phyloP scores from a whole-genome alignment of 1,140 invertebrate genomes.

The Bombus soroeensis region DNA sequence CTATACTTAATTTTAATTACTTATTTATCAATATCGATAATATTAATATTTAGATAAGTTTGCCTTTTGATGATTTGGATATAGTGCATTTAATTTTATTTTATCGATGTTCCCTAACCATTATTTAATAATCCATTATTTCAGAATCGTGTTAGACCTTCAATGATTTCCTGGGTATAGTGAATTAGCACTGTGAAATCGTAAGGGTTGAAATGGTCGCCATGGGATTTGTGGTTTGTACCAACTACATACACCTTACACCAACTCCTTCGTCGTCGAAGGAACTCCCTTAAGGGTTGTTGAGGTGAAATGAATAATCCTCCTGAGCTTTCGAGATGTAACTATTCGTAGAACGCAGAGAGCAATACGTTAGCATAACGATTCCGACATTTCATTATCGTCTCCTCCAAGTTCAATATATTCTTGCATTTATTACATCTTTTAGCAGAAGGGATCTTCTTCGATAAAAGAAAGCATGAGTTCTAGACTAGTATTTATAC shows the following conservation, averaged over 20 bases:
- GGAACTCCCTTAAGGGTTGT: slow-evolving; percentile 64
- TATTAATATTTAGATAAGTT: too few species aligned
- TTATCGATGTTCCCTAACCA: neutral
- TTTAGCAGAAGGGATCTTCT: neutral
- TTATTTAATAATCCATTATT: slow-evolving; percentile 2
- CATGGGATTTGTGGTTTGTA: slow-evolving; percentile 55
- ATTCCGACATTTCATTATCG: slow-evolving; percentile 36
- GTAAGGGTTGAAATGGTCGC: slow-evolving; percentile 56
- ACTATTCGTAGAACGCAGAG: slow-evolving; percentile 28
- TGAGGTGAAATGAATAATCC: slow-evolving; percentile 67
- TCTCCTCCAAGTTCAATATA: neutral
- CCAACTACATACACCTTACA: slow-evolving; percentile 23
- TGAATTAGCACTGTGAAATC: slow-evolving; percentile 60
- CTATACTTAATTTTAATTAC: neutral
- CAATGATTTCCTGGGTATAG: slow-evolving; percentile 36
- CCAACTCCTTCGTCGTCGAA: slow-evolving; percentile 42
- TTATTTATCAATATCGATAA: neutral
- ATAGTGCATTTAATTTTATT: too few species aligned
- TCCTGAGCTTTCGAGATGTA: slow-evolving; percentile 41
- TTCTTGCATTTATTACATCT: neutral
- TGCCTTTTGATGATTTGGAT: too few species aligned
- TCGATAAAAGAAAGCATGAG: neutral
- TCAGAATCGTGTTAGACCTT: slow-evolving; percentile 44
- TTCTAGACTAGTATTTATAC: neutral
- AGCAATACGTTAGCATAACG: neutral